A percentile compares a stretch with the other conserved stretches of the same genome.
phyloP scores from a whole-genome alignment of 2,888 invertebrate genomes.

The Caenorhabditis afra region DNA sequence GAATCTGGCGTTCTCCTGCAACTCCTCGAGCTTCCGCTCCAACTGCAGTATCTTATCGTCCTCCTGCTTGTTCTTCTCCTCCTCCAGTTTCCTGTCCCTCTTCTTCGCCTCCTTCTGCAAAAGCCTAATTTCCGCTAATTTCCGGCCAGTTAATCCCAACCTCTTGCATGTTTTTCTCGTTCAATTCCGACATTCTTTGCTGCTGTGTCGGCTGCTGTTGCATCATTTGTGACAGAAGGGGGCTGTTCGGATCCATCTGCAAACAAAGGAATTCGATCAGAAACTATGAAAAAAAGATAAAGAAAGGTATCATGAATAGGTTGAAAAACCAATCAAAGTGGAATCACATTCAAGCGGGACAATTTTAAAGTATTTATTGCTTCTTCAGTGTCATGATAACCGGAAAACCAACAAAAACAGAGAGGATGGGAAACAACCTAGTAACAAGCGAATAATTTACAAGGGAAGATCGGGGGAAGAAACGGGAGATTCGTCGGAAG shows the following conservation, averaged over 20 bases:
- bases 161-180: slow-evolving; percentile 36
- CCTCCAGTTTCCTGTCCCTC: slow-evolving; percentile 19
- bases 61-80: slow-evolving; percentile 43
- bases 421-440: slow-evolving; percentile 25
- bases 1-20: slow-evolving; percentile 91
- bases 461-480: slow-evolving; percentile 26
- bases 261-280: not conserved
- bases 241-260: slow-evolving; percentile 54
- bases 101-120: slow-evolving; percentile 24
- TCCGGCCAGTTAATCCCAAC: not conserved
- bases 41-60: slow-evolving; percentile 40
- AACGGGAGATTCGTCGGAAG: slow-evolving; percentile 7
- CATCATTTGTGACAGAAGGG: slow-evolving; percentile 17
- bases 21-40: slow-evolving; percentile 77
- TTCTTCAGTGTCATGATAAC: slow-evolving; percentile 36
- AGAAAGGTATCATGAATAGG: slow-evolving; percentile 12
- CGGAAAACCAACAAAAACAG: slow-evolving; percentile 26
- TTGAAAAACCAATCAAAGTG: not conserved
- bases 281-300: slow-evolving; percentile 10
- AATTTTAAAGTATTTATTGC: slow-evolving; percentile 11
- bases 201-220: slow-evolving; percentile 20
- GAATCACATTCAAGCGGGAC: not conserved
- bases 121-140: not conserved
- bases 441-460: slow-evolving; percentile 33
- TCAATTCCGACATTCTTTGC: slow-evolving; percentile 25